These are phyloP conservation scores for Solea senegalensis DNA, from an alignment of 2,113 vertebrate genomes.

Conservation along the genomic window DNA sequence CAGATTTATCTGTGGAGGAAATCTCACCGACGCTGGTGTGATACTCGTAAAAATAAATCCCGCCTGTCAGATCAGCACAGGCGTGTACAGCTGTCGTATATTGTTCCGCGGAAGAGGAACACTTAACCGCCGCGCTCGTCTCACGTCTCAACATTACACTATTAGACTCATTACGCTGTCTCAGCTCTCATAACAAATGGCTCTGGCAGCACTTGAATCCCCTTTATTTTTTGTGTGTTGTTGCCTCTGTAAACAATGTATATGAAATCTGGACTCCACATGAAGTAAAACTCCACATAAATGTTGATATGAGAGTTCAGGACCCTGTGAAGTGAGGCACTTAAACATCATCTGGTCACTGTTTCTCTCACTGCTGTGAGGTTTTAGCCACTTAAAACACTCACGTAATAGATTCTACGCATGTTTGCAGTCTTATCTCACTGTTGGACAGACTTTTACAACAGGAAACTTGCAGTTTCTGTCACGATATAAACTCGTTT, in stretches of 20 bases:
- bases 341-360: too few species aligned
- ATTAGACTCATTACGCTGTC: conserved; percentile 30
- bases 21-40: conserved; percentile 10
- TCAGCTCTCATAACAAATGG: conserved; percentile 76
- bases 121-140: conserved; percentile 19
- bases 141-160: conserved; percentile 10
- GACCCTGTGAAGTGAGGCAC: too few species aligned
- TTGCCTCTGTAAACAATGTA: background rate
- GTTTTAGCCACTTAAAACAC: too few species aligned
- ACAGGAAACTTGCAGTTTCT: too few species aligned
- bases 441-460: too few species aligned
- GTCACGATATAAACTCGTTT: too few species aligned
- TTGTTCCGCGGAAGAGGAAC: conserved; percentile 6
- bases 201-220: conserved; percentile 75
- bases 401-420: too few species aligned
- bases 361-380: too few species aligned
- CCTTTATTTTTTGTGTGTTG: conserved; percentile 67
- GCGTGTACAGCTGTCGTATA: background rate
- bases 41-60: conserved; percentile 29
- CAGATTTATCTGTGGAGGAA: conserved; percentile 5
- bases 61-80: conserved; percentile 22
- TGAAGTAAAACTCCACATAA: too few species aligned
- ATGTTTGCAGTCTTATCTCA: too few species aligned
- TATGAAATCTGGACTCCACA: conserved; percentile 5
- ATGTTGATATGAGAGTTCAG: too few species aligned